Evolutionary conservation across 2,797 vertebrate species (phyloP).

Genomic region (Saxicola maurus): DNA sequence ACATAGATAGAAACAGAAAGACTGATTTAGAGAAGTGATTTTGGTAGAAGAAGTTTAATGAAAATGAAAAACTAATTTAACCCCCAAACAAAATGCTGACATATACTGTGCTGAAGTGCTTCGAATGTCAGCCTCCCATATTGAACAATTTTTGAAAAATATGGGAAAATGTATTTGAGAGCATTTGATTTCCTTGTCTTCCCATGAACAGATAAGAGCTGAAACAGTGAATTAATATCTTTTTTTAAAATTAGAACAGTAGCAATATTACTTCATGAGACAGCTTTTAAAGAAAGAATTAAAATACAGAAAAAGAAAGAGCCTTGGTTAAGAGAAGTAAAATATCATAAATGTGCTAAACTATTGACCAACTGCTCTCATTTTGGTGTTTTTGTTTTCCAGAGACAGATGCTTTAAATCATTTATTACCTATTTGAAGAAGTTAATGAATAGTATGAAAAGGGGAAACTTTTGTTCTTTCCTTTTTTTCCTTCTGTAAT

Average conservation of each 20-base stretch:
- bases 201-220: background rate
- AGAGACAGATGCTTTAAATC: slow-evolving; percentile 44
- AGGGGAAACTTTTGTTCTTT: slow-evolving; percentile 26
- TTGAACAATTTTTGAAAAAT: background rate
- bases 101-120: background rate
- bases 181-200: background rate
- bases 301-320: background rate
- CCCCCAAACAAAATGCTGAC: background rate
- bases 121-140: background rate
- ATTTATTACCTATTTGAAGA: slow-evolving; percentile 63
- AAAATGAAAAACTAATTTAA: background rate
- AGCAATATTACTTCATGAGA: background rate
- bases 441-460: slow-evolving; percentile 52
- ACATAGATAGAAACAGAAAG: background rate
- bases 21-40: background rate
- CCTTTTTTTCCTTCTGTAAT: slow-evolving; percentile 35
- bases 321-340: background rate
- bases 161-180: background rate
- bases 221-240: background rate
- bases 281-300: slow-evolving; percentile 16
- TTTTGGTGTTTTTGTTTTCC: background rate
- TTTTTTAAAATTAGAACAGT: background rate
- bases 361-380: background rate
- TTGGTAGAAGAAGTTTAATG: background rate
- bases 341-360: background rate